These are phyloP conservation scores for Stenurella melanura DNA, from an alignment of 2,888 invertebrate species.

Conservation along the genomic window DNA sequence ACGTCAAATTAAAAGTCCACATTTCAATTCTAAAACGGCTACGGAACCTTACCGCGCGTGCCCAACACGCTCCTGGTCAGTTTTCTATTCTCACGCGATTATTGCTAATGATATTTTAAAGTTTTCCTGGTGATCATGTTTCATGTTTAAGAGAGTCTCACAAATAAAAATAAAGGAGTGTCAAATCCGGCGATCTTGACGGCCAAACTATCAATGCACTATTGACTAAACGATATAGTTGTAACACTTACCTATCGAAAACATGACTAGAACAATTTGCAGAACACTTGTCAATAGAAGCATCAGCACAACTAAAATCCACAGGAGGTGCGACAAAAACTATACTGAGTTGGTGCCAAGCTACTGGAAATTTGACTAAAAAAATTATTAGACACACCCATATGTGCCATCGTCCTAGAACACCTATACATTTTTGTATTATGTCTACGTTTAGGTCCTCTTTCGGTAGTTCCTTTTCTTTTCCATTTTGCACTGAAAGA, in stretches of 20 bases:
- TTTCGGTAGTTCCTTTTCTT: slow-evolving; percentile 38
- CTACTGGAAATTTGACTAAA: slow-evolving; percentile 85
- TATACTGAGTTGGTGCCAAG: slow-evolving; percentile 87
- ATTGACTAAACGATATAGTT: too few relatives aligned
- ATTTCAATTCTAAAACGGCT: too few relatives aligned
- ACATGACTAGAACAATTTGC: slow-evolving; percentile 76
- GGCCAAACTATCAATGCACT: too few relatives aligned
- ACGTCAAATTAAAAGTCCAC: too few relatives aligned
- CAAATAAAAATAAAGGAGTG: too few relatives aligned
- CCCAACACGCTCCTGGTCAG: too few relatives aligned
- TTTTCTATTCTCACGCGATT: too few relatives aligned
- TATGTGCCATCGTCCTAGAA: slow-evolving; percentile 85
- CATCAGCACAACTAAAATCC: slow-evolving; percentile 73
- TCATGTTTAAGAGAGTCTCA: too few relatives aligned
- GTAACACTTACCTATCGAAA: slow-evolving; percentile 76
- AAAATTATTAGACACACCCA: slow-evolving; percentile 78
- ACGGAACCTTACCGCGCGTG: too few relatives aligned
- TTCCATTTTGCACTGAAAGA: slow-evolving; percentile 53
- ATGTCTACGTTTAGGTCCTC: slow-evolving; percentile 74
- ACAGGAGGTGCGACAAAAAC: slow-evolving; percentile 85
- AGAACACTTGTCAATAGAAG: slow-evolving; percentile 75
- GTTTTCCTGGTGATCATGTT: too few relatives aligned
- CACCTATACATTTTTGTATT: slow-evolving; percentile 82
- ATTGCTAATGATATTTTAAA: too few relatives aligned
- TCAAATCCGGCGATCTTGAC: too few relatives aligned